phyloP scores from a whole-genome alignment of 2,888 invertebrate genomes.

The Pharmacophagus antenor region DNA sequence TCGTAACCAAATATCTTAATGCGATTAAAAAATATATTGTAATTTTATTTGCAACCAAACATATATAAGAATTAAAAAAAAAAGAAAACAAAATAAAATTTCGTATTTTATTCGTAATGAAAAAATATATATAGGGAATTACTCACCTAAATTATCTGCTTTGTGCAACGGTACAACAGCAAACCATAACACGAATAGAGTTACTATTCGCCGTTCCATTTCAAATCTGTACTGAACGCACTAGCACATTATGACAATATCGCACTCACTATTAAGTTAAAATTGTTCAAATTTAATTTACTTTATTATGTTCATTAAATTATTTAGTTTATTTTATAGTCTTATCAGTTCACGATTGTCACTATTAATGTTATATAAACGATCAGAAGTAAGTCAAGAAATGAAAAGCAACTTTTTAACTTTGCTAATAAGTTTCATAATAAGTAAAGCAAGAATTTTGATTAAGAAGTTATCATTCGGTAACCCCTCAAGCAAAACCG shows the following conservation, averaged over 20 bases:
- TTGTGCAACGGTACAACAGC: slow-evolving; percentile 65
- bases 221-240: slow-evolving; percentile 30
- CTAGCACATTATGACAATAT: slow-evolving; percentile 25
- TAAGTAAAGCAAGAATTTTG: no score
- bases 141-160: slow-evolving; percentile 74
- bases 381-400: background rate
- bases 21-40: background rate
- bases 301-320: background rate
- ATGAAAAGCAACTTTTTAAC: no score
- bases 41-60: background rate
- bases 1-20: no score
- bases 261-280: slow-evolving; percentile 6
- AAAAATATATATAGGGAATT: background rate
- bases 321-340: background rate
- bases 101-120: no score
- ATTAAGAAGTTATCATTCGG: background rate
- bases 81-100: no score
- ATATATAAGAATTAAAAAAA: no score
- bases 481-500: background rate
- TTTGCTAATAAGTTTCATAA: no score
- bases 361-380: background rate
- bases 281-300: background rate
- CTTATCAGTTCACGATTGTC: background rate
- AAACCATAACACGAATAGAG: slow-evolving; percentile 65
- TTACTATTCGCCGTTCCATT: slow-evolving; percentile 59